phyloP scores from a whole-genome alignment of 2,888 invertebrate genomes.

The Tridacna gigas region DNA sequence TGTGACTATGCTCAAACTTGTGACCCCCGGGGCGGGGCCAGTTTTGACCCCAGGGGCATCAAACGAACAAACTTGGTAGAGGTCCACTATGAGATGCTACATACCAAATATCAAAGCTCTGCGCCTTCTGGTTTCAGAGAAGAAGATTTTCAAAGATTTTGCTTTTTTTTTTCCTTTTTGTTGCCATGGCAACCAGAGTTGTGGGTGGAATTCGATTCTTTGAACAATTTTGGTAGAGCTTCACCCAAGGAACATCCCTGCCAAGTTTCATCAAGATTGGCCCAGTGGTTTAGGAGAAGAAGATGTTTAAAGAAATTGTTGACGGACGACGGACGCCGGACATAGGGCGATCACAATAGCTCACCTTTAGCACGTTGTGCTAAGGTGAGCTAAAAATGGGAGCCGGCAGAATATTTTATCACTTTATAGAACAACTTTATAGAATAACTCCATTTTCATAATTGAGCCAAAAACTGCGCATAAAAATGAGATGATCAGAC shows the following conservation, averaged over 20 bases:
- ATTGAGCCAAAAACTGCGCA: no score
- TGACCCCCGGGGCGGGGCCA: no score
- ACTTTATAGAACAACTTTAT: no score
- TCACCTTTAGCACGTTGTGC: neutral
- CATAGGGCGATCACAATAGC: neutral
- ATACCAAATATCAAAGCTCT: neutral
- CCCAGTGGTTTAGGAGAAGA: neutral
- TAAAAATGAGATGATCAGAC: no score
- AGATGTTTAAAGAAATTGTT: neutral
- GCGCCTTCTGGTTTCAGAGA: neutral
- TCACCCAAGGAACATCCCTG: neutral
- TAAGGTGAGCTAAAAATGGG: conserved; percentile 15
- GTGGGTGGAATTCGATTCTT: neutral
- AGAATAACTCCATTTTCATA: no score
- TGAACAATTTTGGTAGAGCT: neutral
- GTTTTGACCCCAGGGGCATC: neutral
- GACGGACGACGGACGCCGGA: neutral
- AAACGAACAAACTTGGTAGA: neutral
- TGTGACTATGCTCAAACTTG: no score
- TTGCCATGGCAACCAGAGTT: neutral
- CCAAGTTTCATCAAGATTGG: neutral
- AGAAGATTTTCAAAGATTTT: neutral
- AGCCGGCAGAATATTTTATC: no score
- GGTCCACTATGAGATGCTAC: neutral
- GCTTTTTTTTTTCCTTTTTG: neutral